These are phyloP conservation scores for Micromesistius poutassou DNA, from an alignment of 2,797 vertebrate genomes.

Conservation along the genomic window DNA sequence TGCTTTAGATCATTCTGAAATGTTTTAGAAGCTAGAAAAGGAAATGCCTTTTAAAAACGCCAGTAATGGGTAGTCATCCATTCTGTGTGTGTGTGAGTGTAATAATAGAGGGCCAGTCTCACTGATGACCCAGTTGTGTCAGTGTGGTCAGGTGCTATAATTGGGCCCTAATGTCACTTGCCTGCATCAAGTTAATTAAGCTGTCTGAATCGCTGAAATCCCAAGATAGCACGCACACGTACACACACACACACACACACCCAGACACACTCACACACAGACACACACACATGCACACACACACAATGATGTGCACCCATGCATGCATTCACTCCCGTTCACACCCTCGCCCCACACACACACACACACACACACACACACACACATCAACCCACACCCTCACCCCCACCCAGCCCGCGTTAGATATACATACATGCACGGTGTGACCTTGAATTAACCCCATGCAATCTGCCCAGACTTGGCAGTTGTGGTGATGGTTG, in stretches of 20 bases:
- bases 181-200: constrained; percentile 67
- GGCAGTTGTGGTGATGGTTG: constrained; percentile 25
- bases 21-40: too few species aligned
- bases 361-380: constrained; percentile 3
- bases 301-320: neutral
- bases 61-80: constrained; percentile 14
- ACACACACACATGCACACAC: constrained; percentile 1
- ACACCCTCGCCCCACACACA: neutral
- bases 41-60: too few species aligned
- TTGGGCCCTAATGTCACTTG: constrained; percentile 65
- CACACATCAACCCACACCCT: constrained; percentile 8
- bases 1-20: too few species aligned
- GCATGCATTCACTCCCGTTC: neutral
- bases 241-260: neutral
- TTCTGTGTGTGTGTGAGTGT: constrained; percentile 39
- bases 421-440: constrained; percentile 4
- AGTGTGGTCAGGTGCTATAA: constrained; percentile 47
- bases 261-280: neutral
- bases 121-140: constrained; percentile 63
- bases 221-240: constrained; percentile 36
- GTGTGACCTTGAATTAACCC: constrained; percentile 53
- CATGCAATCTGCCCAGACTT: constrained; percentile 55
- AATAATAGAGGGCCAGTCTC: constrained; percentile 38
- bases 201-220: constrained; percentile 62
- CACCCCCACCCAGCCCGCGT: neutral